A percentile compares a stretch with the other conserved stretches of the same genome.
Conservation (phyloP, 2,113 vertebrate genomes). For the Alexandromys fortis region DNA sequence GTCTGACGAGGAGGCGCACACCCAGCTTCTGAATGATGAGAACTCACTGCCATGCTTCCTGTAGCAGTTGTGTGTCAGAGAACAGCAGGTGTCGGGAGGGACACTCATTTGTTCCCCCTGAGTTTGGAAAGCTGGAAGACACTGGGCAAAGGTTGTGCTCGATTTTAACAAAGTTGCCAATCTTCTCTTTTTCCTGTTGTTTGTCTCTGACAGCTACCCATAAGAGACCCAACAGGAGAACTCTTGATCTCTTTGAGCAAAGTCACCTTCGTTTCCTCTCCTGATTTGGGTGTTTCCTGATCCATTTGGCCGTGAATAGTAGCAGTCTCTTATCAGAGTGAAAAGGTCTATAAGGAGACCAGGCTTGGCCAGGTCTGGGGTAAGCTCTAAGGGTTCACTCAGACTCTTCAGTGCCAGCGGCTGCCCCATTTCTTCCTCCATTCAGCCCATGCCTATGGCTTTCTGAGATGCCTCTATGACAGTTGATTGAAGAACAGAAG, state of each 20-base stretch:
- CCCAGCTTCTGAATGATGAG: slow-evolving; percentile 8
- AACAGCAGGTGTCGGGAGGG: not conserved
- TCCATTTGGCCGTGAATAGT: not conserved
- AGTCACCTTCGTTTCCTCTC: not conserved
- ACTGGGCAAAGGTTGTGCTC: not conserved
- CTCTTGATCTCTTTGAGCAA: not conserved
- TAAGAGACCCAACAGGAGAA: not conserved
- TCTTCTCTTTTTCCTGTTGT: not conserved
- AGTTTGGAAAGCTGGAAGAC: slow-evolving; percentile 11
- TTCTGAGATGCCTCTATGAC: not conserved
- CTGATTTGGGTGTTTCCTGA: not conserved
- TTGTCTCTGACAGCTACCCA: not conserved
- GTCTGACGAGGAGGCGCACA: not conserved
- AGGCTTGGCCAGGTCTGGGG: not conserved
- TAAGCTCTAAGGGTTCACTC: not conserved
- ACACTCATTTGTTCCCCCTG: not conserved
- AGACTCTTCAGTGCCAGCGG: not conserved
- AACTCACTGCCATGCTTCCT: not conserved
- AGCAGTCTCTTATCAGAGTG: not conserved
- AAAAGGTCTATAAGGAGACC: not conserved
- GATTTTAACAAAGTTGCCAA: not conserved
- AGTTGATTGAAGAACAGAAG: not conserved
- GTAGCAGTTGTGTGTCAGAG: not conserved
- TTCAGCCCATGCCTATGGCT: not conserved
- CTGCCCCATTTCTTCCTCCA: not conserved